These are phyloP conservation scores for Gorilla gorilla DNA, from an alignment of 2,113 vertebrate species.

Conservation along the genomic window DNA sequence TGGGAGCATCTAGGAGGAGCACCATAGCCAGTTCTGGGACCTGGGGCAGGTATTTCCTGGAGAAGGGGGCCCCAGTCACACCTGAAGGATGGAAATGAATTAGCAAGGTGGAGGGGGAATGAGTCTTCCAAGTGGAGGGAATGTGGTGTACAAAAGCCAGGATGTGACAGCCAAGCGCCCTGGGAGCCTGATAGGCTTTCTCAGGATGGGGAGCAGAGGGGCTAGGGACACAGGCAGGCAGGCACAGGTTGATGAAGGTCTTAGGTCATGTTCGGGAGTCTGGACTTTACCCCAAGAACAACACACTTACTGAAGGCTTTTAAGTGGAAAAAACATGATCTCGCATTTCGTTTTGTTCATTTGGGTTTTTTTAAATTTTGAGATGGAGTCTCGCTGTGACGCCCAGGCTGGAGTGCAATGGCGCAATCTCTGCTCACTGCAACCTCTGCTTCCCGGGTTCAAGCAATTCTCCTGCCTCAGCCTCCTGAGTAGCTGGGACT, in stretches of 20 bases:
- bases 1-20: not conserved
- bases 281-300: not conserved
- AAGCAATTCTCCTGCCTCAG: no score
- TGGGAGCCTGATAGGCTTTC: not conserved
- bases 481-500: no score
- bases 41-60: not conserved
- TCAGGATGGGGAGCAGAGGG: not conserved
- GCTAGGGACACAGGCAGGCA: not conserved
- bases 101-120: not conserved
- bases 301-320: not conserved
- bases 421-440: no score
- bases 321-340: no score
- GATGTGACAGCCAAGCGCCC: not conserved
- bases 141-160: not conserved
- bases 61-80: rapidly evolving
- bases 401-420: no score
- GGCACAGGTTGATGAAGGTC: not conserved
- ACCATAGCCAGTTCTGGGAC: not conserved
- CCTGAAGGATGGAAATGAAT: not conserved
- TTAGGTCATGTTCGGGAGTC: not conserved
- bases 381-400: no score
- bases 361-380: no score
- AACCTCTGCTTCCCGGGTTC: no score
- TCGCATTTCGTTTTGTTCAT: not conserved
- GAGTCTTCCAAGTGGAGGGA: not conserved